Conservation (phyloP, 2,113 vertebrate genomes). For the Montifringilla adamsi region DNA sequence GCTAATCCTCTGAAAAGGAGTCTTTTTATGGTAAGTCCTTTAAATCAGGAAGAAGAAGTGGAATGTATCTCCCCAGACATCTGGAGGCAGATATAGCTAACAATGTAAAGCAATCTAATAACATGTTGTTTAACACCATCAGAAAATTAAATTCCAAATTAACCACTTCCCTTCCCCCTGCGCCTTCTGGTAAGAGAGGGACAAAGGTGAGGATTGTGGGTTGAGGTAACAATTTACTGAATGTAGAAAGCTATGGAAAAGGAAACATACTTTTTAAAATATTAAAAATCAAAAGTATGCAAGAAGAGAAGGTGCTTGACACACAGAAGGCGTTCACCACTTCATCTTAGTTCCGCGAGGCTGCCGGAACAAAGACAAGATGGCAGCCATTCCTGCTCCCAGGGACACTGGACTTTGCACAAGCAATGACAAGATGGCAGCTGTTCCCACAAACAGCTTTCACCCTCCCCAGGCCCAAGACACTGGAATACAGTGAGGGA, state of each 20-base stretch:
- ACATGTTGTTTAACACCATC: not conserved
- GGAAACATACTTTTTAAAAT: not conserved
- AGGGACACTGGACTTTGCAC: not conserved
- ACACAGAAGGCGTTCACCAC: not conserved
- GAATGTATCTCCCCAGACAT: not conserved
- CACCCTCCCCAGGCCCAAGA: not conserved
- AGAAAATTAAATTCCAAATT: not conserved
- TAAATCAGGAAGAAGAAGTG: not conserved
- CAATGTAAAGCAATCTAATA: not conserved
- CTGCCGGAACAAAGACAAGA: not conserved
- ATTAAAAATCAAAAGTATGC: not conserved
- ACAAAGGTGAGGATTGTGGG: not conserved
- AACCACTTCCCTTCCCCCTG: not conserved
- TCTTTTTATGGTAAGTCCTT: not conserved
- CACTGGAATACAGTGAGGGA: not conserved
- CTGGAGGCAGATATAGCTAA: not conserved
- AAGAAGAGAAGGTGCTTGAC: not conserved
- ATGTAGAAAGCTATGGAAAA: not conserved
- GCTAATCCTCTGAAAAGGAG: not conserved
- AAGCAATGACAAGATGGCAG: not conserved
- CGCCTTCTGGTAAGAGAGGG: fast-evolving
- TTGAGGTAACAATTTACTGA: not conserved
- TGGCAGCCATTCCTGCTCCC: fast-evolving
- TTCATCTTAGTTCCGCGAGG: fast-evolving
- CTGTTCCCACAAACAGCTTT: fast-evolving